Evolutionary conservation across 1,140 invertebrate genomes (phyloP), one percentile per base, ranked within the genome.

Genomic region (Oppia nitens): DNA sequence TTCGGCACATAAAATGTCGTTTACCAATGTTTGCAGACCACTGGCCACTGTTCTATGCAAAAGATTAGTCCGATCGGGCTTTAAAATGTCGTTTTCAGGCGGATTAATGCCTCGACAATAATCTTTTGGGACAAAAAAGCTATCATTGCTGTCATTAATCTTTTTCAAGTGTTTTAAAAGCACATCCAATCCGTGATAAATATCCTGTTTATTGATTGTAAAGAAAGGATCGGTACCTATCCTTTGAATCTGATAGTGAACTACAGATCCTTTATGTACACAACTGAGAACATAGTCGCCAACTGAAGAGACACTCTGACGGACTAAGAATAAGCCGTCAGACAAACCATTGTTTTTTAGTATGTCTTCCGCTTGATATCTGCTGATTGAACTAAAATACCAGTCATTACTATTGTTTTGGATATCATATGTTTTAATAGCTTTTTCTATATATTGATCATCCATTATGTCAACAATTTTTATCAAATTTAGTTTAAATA

Each of bases 321-420:
- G 78, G 64, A 99, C 96, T 64, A 98, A 82, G 76, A 95, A 98
- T 68, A 94, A 88, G 63, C 95, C 95, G 74, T 98, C 94, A 72
- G 97, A 93, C 75, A 98, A 98, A 75, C 95, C 90, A 45, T 89
- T 84, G 61, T 95, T 78, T 62, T 98, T 75, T 58, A 99, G 76
- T 73, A 96, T 94, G 78, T 98, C 98, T 72, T 99, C 96, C 32
- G 95, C 95, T 78, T 99, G 95, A 69, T 97, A 95, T 72, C 95
- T 79, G 75, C 97, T 97, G 65, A 98, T 96, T 75, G 97, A 97
- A 61, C 93, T 91, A 79, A 98, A 98, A 75, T 98, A 98, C 95
- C 95, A 98, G 17, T 40, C 32, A 40, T 40, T 40, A 6, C 17
- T 6, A 40, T 17, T 40, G 32, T 17, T 17, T n/a, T n/a, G n/a